Conservation (phyloP, 2,797 vertebrate genomes). For the Coracias cyanogaster region DNA sequence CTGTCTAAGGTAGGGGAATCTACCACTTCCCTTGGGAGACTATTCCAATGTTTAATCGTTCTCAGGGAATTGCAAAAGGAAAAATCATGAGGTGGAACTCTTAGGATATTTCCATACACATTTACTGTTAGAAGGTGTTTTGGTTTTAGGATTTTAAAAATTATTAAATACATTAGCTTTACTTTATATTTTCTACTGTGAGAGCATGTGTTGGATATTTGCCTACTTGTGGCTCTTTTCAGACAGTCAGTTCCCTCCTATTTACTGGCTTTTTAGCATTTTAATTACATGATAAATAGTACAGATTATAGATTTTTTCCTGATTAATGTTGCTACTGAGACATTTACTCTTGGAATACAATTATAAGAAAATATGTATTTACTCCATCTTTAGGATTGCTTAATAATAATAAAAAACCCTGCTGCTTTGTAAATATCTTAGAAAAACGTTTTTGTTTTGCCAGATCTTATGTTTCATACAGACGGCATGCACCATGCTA, state of each 20-base stretch:
- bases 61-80: background rate
- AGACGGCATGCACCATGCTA: slow-evolving; percentile 67
- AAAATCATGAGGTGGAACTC: background rate
- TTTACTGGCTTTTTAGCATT: slow-evolving; percentile 35
- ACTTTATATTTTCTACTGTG: background rate
- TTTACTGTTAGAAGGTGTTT: background rate
- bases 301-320: slow-evolving; percentile 64
- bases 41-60: too few species aligned
- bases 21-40: too few species aligned
- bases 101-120: background rate
- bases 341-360: slow-evolving; percentile 55
- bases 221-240: slow-evolving; percentile 37
- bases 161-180: background rate
- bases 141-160: background rate
- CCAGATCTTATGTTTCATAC: slow-evolving; percentile 69
- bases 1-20: too few species aligned
- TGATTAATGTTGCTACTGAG: slow-evolving; percentile 46
- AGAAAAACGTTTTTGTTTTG: slow-evolving; percentile 67
- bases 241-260: slow-evolving; percentile 35
- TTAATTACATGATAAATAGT: slow-evolving; percentile 62
- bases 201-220: slow-evolving; percentile 24
- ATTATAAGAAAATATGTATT: slow-evolving; percentile 53
- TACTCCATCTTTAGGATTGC: slow-evolving; percentile 52
- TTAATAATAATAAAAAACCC: slow-evolving; percentile 36
- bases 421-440: slow-evolving; percentile 52